These are phyloP conservation scores for Glareola pratincola DNA, from an alignment of 2,113 vertebrate genomes.

Conservation along the genomic window DNA sequence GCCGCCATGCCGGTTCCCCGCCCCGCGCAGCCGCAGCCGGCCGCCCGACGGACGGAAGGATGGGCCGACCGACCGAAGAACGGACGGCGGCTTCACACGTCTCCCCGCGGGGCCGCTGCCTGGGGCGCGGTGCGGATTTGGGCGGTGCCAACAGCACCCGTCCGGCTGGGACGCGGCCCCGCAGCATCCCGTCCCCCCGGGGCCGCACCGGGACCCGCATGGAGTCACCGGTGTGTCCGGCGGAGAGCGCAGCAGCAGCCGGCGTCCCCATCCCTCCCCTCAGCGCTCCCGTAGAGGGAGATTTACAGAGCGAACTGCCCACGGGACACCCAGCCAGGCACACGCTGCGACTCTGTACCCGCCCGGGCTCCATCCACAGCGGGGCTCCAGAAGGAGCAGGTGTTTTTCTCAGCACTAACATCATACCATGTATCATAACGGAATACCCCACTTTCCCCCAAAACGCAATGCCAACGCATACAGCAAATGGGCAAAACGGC, in stretches of 20 bases:
- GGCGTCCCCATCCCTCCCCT: neutral
- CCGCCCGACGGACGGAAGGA: neutral
- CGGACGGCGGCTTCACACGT: neutral
- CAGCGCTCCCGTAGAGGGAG: too few species aligned
- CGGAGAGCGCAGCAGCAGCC: neutral
- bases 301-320: neutral
- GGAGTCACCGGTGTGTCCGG: neutral
- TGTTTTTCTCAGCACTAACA: neutral
- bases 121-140: neutral
- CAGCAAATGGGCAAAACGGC: neutral
- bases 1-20: neutral
- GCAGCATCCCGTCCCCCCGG: neutral
- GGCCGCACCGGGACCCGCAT: neutral
- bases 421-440: too few species aligned
- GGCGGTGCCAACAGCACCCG: neutral
- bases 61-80: neutral
- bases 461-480: fast-evolving
- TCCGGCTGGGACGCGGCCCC: neutral
- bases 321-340: fast-evolving
- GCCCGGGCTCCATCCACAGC: neutral
- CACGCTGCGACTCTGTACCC: fast-evolving
- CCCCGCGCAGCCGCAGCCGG: neutral
- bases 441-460: fast-evolving
- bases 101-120: neutral
- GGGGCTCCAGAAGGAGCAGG: fast-evolving